Percentiles rank a stretch among this genome's conserved stretches.
Conservation (phyloP, 2,113 vertebrate genomes). For the Apodemus speciosus region DNA sequence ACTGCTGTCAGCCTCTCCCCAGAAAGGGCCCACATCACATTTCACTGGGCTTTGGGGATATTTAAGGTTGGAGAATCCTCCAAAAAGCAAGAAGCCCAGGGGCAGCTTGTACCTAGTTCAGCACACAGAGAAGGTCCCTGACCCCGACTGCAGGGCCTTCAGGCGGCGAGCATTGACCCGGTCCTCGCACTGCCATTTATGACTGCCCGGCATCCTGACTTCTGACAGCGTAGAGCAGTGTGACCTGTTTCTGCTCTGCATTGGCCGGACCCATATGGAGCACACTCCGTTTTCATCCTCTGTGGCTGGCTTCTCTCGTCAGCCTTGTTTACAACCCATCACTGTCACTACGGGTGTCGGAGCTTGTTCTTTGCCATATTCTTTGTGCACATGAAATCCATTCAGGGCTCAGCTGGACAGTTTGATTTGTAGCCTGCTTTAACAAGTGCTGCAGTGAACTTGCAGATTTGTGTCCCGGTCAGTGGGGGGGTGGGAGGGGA, state of each 20-base stretch:
- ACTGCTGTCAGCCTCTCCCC: not conserved
- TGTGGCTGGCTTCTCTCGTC: not conserved
- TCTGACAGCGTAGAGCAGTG: not conserved
- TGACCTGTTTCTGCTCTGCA: not conserved
- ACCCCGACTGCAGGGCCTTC: not conserved
- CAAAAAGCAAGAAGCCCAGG: not conserved
- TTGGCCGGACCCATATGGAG: too few species aligned
- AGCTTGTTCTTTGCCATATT: not conserved
- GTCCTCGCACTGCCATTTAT: not conserved
- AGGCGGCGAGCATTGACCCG: not conserved
- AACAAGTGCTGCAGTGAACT: not conserved
- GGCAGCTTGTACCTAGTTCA: not conserved
- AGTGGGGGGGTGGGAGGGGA: not conserved
- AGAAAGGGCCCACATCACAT: not conserved
- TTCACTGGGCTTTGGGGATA: not conserved
- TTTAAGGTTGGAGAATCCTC: not conserved
- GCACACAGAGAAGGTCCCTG: not conserved
- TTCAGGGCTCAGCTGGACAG: not conserved
- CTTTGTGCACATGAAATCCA: not conserved
- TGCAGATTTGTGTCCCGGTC: too few species aligned
- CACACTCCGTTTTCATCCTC: not conserved
- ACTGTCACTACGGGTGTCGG: not conserved
- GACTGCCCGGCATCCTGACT: not conserved
- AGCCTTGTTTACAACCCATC: not conserved
- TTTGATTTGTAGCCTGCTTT: not conserved